phyloP scores from a whole-genome alignment of 2,113 vertebrate species.

The Uria lomvia region DNA sequence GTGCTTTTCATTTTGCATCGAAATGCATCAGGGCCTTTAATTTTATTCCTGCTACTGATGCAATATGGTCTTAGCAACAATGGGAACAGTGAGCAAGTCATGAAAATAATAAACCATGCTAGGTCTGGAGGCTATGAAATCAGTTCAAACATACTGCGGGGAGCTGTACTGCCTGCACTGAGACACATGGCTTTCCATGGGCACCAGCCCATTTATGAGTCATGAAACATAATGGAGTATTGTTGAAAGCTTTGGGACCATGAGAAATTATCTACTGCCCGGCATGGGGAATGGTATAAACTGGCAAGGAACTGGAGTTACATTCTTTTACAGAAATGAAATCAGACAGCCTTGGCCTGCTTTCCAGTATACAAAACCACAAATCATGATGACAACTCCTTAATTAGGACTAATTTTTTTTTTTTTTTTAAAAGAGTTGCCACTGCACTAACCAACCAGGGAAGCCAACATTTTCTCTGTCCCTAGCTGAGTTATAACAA shows the following conservation, averaged over 20 bases:
- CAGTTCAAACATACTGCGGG: constrained; percentile 65
- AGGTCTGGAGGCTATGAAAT: constrained; percentile 70
- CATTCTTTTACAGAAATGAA: constrained; percentile 72
- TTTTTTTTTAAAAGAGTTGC: background rate
- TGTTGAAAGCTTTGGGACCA: constrained; percentile 74
- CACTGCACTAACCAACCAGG: background rate
- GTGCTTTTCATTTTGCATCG: background rate
- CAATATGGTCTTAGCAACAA: constrained; percentile 38
- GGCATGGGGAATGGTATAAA: constrained; percentile 71
- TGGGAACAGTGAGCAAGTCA: constrained; percentile 54
- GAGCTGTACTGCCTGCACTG: constrained; percentile 64
- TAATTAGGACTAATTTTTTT: constrained; percentile 43
- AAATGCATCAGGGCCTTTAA: constrained; percentile 28
- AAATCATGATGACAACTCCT: constrained; percentile 46
- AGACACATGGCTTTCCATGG: constrained; percentile 75
- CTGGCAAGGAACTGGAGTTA: constrained; percentile 66
- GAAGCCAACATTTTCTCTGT: constrained; percentile 8
- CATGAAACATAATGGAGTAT: constrained; percentile 76
- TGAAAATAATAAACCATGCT: constrained; percentile 65
- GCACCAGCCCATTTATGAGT: constrained; percentile 74
- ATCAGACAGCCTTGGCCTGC: constrained; percentile 64
- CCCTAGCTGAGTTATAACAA: background rate
- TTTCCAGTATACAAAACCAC: constrained; percentile 47
- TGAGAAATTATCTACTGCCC: constrained; percentile 73
- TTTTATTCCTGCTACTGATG: constrained; percentile 52